Conservation (phyloP, 2,888 invertebrate genomes). For the Gortyna flavago region DNA sequence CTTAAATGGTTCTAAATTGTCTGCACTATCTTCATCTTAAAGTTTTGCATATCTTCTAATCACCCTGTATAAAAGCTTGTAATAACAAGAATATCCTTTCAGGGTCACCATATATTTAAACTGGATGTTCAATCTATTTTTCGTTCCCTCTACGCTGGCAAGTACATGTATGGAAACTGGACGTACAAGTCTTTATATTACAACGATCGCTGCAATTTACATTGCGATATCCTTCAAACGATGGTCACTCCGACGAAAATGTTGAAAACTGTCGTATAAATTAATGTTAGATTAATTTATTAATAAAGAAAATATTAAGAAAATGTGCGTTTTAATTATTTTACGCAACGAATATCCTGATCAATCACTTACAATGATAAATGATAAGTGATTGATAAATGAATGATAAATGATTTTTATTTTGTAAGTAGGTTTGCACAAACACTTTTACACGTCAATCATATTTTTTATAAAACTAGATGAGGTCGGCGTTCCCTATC, state of each 20-base stretch:
- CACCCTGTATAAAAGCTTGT: not conserved
- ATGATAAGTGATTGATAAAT: too few relatives aligned
- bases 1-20: too few relatives aligned
- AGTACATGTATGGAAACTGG: conserved; percentile 57
- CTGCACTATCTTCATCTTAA: too few relatives aligned
- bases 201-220: conserved; percentile 45
- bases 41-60: too few relatives aligned
- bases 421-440: too few relatives aligned
- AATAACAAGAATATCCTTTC: conserved; percentile 5
- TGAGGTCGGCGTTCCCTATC: too few relatives aligned
- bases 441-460: too few relatives aligned
- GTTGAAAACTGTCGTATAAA: not conserved
- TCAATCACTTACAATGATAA: not conserved
- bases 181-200: conserved; percentile 25
- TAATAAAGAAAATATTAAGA: conserved; percentile 1
- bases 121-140: conserved; percentile 27
- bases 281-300: not conserved
- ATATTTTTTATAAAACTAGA: too few relatives aligned
- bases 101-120: conserved; percentile 28
- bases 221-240: conserved; percentile 12
- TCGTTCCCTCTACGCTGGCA: conserved; percentile 35
- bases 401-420: too few relatives aligned
- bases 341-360: too few relatives aligned
- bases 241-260: conserved; percentile 34
- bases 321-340: not conserved